A percentile compares a stretch with the other conserved stretches of the same genome.
Conservation (phyloP, 2,113 vertebrate genomes). For the Carollia perspicillata region DNA sequence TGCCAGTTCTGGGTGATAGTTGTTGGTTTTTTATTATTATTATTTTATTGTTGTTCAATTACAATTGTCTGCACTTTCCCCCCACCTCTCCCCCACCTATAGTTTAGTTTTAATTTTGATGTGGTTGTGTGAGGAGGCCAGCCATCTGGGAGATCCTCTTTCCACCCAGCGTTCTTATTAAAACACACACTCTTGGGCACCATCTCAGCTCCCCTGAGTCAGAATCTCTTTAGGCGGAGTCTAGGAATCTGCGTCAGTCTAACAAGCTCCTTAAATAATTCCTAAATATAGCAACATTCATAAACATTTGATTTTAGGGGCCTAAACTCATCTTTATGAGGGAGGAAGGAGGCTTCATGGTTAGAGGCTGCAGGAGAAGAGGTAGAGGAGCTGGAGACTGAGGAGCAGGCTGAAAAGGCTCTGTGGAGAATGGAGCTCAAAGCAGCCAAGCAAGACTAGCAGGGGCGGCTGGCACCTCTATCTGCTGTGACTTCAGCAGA, state of each 20-base stretch:
- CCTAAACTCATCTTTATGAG: not conserved
- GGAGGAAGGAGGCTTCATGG: too few relatives aligned
- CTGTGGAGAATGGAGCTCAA: fast-evolving
- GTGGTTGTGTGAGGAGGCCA: too few relatives aligned
- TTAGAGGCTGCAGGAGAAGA: not conserved
- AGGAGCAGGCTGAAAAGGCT: not conserved
- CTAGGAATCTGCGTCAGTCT: not conserved
- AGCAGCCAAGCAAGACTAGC: not conserved
- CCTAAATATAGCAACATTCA: not conserved
- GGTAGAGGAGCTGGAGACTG: not conserved
- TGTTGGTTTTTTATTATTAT: too few relatives aligned
- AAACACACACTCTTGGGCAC: not conserved
- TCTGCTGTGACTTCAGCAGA: not conserved
- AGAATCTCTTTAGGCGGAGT: not conserved
- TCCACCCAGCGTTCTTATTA: not conserved
- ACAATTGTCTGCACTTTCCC: too few relatives aligned
- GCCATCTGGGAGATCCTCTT: too few relatives aligned
- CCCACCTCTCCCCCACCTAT: too few relatives aligned
- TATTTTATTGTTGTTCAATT: too few relatives aligned
- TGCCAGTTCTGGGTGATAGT: too few relatives aligned
- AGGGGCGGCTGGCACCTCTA: not conserved
- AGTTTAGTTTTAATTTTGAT: too few relatives aligned
- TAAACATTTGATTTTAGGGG: not conserved
- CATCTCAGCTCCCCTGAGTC: not conserved
- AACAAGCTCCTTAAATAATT: not conserved